Percentiles rank a stretch among this genome's conserved stretches.
Evolutionary conservation across 1,140 invertebrate genomes (phyloP).

Genomic region (Zaprionus vittiger): DNA sequence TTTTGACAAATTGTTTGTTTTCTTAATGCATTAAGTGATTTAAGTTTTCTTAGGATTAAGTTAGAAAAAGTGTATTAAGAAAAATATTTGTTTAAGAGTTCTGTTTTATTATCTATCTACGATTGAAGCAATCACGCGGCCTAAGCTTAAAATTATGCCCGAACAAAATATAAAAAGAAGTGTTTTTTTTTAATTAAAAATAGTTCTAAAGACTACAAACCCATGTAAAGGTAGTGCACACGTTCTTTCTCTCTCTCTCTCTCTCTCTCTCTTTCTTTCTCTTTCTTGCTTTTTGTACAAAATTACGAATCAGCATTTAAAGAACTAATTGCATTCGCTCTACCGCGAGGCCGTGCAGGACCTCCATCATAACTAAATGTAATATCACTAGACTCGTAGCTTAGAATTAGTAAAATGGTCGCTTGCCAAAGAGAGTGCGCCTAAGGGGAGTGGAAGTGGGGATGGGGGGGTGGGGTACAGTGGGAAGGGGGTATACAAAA

Average conservation of each 20-base stretch:
- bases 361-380: conserved; percentile 73
- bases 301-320: conserved; percentile 66
- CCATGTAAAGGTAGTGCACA: conserved; percentile 31
- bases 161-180: conserved; percentile 4
- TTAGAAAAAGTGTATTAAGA: conserved; percentile 22
- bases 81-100: conserved; percentile 29
- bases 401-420: conserved; percentile 66
- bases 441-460: too few species aligned
- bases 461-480: too few species aligned
- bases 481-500: conserved; percentile 24
- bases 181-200: neutral
- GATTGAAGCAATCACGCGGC: conserved; percentile 41
- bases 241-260: neutral
- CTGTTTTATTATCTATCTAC: conserved; percentile 27
- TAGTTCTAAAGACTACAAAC: conserved; percentile 33
- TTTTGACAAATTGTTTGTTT: conserved; percentile 16
- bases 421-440: conserved; percentile 17
- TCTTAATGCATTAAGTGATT: conserved; percentile 18
- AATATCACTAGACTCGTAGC: conserved; percentile 83
- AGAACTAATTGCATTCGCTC: conserved; percentile 60
- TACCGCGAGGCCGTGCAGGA: conserved; percentile 12
- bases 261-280: neutral
- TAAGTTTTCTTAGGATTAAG: conserved; percentile 21
- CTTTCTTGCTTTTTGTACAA: conserved; percentile 44
- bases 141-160: conserved; percentile 20